Evolutionary conservation across 2,797 vertebrate genomes (phyloP).

Genomic region (Melanotaenia parkinsoni): DNA sequence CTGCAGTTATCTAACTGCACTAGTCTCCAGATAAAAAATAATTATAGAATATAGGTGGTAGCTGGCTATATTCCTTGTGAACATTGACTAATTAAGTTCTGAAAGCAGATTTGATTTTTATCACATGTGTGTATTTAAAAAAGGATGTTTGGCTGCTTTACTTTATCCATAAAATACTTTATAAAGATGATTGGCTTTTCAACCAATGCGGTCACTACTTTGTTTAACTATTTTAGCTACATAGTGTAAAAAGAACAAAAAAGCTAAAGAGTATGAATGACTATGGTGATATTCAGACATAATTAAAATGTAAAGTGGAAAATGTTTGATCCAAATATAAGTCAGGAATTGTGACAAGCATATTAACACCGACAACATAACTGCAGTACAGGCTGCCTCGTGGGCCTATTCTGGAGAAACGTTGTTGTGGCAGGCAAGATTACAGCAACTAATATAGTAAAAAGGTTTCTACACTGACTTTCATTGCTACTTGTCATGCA

Average conservation of each 20-base stretch:
- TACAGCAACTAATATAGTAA: not conserved
- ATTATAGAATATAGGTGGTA: not conserved
- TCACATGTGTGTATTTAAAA: not conserved
- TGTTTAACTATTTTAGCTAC: not conserved
- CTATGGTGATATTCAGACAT: too few relatives aligned
- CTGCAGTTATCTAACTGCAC: conserved; percentile 19
- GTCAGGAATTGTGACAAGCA: not conserved
- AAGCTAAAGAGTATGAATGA: not conserved
- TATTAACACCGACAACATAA: conserved; percentile 21
- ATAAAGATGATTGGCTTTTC: not conserved
- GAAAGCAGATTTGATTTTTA: not conserved
- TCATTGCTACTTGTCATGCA: not conserved
- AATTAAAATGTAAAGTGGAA: conserved; percentile 1
- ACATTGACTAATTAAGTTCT: not conserved
- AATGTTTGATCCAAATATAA: conserved; percentile 2
- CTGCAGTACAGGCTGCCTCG: conserved; percentile 11
- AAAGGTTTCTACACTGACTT: not conserved
- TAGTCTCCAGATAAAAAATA: not conserved
- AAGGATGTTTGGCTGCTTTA: not conserved
- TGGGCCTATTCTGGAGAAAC: conserved; percentile 1
- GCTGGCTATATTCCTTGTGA: conserved; percentile 6
- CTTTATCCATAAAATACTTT: not conserved
- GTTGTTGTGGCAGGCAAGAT: not conserved
- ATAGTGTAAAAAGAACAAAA: not conserved
- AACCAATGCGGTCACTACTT: not conserved